Base-by-base conservation (phyloP, 2,888 invertebrate genomes). In the Linyphia triangularis region DNA sequence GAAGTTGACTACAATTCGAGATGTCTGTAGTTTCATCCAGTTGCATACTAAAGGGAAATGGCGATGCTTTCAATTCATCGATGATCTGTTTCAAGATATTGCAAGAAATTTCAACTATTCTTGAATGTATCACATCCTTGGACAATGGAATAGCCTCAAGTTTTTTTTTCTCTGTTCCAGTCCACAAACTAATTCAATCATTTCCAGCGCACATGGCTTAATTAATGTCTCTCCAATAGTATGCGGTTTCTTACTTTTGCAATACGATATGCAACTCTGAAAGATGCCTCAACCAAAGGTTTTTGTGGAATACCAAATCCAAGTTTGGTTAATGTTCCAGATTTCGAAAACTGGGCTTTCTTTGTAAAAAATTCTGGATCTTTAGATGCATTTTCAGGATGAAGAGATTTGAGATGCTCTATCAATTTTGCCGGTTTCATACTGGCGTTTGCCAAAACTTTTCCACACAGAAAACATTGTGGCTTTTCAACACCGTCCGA, bases 1-100 rank as follows among this genome's bases (percentile, higher is more conserved):
- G n/a, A n/a, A n/a, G n/a, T n/a, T n/a, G n/a, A n/a, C n/a, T 78
- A 78, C 63, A 63, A 78, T 78, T 78, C 65, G 78, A 78, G 78
- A 78, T 78, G 63, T 65, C 78, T 94, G 94, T 90, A 94, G 94
- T 43, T 93, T 94, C 82, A 92, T 93, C 73, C 40, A 79, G 57
- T 78, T 73, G 83, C 83, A 83, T 83, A 83, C 83, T 83, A 65
- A 79, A 89, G 78, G 67, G 77, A 43, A 77, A 89, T 75, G 79
- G 79, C 79, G 69, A 81, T 67, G 57, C 79, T 81, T 51, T 69
- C 67, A 81, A 72, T 79, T 75, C 77, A 37, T 89, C 28, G 57
- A 70, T 69, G 78, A 79, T 61, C 72, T 88, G 65, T 57, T 81
- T 77, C 88, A 88, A 88, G 28, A 88, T 88, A 83, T 88, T 69